phyloP scores from a whole-genome alignment of 2,797 vertebrate genomes.

The Capromys pilorides region DNA sequence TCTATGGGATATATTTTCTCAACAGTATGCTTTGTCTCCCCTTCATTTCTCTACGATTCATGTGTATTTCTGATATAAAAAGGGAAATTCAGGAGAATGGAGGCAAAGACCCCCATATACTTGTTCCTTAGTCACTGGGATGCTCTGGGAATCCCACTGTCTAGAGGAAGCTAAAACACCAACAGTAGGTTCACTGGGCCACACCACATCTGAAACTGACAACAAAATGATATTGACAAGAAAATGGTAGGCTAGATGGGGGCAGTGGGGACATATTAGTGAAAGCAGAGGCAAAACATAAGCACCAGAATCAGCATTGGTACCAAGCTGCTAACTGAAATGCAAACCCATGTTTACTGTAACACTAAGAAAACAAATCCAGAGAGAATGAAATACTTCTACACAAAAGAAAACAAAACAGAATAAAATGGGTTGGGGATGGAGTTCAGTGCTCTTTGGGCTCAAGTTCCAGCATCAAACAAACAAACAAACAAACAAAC shows the following conservation, averaged over 20 bases:
- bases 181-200: background rate
- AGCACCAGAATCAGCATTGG: background rate
- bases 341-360: background rate
- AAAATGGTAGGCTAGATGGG: background rate
- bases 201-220: background rate
- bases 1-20: background rate
- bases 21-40: background rate
- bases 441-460: background rate
- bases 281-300: background rate
- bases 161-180: background rate
- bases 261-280: accelerated
- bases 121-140: background rate
- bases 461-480: background rate
- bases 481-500: background rate
- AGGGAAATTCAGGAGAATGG: background rate
- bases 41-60: background rate
- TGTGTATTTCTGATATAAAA: background rate
- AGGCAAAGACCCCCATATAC: background rate
- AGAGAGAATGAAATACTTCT: background rate
- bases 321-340: background rate
- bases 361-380: constrained; percentile 7
- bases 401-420: background rate
- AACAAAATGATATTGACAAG: background rate
- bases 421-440: background rate
- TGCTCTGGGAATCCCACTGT: background rate